Evolutionary conservation across 2,888 invertebrate species (phyloP).

Genomic region (Serrognathus titanus): DNA sequence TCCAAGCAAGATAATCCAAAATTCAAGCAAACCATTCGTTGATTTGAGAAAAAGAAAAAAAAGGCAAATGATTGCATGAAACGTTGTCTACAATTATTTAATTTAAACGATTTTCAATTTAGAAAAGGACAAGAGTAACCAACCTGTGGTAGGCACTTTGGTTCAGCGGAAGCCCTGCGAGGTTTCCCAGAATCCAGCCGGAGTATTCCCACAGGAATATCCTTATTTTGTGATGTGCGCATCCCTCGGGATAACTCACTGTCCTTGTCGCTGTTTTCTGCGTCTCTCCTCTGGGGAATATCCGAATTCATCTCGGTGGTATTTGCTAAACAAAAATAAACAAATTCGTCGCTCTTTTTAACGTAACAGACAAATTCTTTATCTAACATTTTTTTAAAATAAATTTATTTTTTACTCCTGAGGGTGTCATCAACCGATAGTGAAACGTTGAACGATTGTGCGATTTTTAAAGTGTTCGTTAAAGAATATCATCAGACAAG

Average conservation of each 20-base stretch:
- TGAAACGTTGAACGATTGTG: no score
- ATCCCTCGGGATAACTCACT: conserved; percentile 23
- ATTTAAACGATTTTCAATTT: conserved; percentile 16
- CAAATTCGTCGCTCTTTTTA: neutral
- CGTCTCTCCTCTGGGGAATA: conserved; percentile 15
- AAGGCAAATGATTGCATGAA: neutral
- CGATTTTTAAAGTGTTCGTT: no score
- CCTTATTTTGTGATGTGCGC: conserved; percentile 20
- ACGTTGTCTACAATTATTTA: conserved; percentile 31
- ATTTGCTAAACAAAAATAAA: no score
- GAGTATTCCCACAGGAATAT: conserved; percentile 45
- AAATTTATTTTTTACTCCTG: no score
- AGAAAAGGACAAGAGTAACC: no score
- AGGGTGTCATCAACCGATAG: no score
- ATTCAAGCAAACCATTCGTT: no score
- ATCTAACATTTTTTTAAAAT: no score
- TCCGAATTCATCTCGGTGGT: conserved; percentile 8
- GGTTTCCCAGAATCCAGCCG: conserved; percentile 44
- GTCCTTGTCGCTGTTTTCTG: conserved; percentile 22
- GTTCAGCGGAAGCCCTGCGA: conserved; percentile 41
- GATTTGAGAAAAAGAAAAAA: neutral
- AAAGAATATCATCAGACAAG: no score
- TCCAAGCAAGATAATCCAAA: no score
- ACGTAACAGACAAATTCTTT: no score
- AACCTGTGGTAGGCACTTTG: no score